phyloP scores from a whole-genome alignment of 2,113 vertebrate species.

The Serranochromis macrocephalus region DNA sequence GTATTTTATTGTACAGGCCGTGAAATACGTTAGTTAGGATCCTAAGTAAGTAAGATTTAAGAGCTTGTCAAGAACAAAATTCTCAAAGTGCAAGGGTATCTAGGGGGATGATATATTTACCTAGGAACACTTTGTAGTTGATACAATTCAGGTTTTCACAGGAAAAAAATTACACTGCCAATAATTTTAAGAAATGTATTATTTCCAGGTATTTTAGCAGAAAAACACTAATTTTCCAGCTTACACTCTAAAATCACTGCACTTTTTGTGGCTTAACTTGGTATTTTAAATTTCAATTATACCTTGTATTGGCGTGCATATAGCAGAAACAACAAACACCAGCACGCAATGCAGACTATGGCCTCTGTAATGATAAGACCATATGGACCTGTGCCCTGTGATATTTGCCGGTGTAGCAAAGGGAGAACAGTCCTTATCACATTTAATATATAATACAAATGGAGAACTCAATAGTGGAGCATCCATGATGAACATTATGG shows the following conservation, averaged over 20 bases:
- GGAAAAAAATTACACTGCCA: neutral
- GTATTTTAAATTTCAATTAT: neutral
- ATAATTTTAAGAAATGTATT: neutral
- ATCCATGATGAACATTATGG: neutral
- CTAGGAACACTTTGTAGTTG: neutral
- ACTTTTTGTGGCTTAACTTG: neutral
- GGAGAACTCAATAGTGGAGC: neutral
- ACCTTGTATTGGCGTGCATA: neutral
- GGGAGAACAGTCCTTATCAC: neutral
- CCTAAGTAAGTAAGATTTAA: neutral
- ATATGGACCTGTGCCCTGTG: neutral
- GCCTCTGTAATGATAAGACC: neutral
- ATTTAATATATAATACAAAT: neutral
- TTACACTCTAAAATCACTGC: neutral
- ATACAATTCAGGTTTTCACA: neutral
- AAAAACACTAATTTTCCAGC: neutral
- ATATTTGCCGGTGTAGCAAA: neutral
- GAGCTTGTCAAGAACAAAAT: neutral
- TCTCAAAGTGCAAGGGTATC: neutral
- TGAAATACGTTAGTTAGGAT: neutral
- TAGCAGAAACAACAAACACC: neutral
- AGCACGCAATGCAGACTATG: neutral
- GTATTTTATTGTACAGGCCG: neutral
- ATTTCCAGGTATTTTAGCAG: neutral
- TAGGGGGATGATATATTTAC: neutral